A percentile compares a stretch with the other conserved stretches of the same genome.
phyloP scores from a whole-genome alignment of 2,888 invertebrate species.

The Matsumyia berberina region DNA sequence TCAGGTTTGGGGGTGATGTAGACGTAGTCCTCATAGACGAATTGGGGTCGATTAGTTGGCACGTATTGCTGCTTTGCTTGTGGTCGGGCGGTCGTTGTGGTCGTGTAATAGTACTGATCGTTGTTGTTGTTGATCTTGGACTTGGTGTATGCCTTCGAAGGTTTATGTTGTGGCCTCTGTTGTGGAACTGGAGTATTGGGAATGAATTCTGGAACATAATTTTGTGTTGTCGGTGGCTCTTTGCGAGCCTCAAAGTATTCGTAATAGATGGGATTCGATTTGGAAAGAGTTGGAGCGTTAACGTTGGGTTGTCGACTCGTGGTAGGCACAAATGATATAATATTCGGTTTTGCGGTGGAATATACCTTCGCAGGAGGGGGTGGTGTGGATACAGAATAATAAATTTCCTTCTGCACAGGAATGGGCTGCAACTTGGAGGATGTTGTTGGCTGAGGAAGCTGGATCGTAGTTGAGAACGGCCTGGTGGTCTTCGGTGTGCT shows the following conservation, averaged over 20 bases:
- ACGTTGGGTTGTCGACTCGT: slow-evolving; percentile 77
- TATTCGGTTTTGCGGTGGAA: slow-evolving; percentile 78
- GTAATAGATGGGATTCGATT: slow-evolving; percentile 84
- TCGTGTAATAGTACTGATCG: slow-evolving; percentile 62
- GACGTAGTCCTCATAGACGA: slow-evolving; percentile 80
- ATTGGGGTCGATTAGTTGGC: slow-evolving; percentile 77
- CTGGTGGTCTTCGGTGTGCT: slow-evolving; percentile 85
- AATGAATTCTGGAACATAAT: slow-evolving; percentile 80
- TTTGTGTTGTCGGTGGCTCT: slow-evolving; percentile 80
- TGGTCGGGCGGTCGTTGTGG: slow-evolving; percentile 76
- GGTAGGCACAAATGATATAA: slow-evolving; percentile 81
- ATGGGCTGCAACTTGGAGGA: slow-evolving; percentile 75
- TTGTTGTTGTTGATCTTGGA: slow-evolving; percentile 74
- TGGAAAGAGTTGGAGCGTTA: slow-evolving; percentile 79
- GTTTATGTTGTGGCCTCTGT: slow-evolving; percentile 70
- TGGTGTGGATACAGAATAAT: slow-evolving; percentile 78
- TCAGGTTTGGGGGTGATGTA: slow-evolving; percentile 86
- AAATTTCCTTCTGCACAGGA: slow-evolving; percentile 81
- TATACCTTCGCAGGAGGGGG: slow-evolving; percentile 80
- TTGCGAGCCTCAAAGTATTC: slow-evolving; percentile 83
- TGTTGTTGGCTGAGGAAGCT: slow-evolving; percentile 67
- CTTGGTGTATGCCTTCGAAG: slow-evolving; percentile 77
- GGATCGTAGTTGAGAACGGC: slow-evolving; percentile 46
- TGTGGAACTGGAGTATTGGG: slow-evolving; percentile 64
- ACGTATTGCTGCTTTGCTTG: slow-evolving; percentile 77